Percentiles rank a stretch among this genome's conserved stretches.
phyloP scores from a whole-genome alignment of 2,888 invertebrate species.

The Cinara cedri region DNA sequence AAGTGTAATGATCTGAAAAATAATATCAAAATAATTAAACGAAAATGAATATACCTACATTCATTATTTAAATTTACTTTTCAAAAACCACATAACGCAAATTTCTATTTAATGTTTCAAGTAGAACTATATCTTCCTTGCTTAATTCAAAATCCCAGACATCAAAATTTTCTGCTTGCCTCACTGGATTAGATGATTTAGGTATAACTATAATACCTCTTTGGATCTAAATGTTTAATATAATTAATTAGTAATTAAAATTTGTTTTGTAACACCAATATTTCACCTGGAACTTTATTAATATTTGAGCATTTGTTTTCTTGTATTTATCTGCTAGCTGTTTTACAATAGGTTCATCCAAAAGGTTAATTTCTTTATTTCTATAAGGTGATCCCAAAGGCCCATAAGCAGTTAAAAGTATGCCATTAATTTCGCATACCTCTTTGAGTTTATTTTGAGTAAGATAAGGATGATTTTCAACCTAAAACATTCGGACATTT shows the following conservation, averaged over 20 bases:
- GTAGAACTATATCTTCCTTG: slow-evolving; percentile 58
- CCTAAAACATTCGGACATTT: slow-evolving; percentile 23
- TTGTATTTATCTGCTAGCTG: slow-evolving; percentile 69
- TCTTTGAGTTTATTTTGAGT: slow-evolving; percentile 74
- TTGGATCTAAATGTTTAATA: slow-evolving; percentile 58
- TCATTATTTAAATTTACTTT: slow-evolving; percentile 50
- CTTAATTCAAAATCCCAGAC: slow-evolving; percentile 59
- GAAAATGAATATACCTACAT: background rate
- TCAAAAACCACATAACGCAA: slow-evolving; percentile 45
- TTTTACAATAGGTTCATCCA: slow-evolving; percentile 75
- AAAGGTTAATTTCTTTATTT: slow-evolving; percentile 73
- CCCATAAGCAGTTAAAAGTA: slow-evolving; percentile 81
- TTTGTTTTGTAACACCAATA: too few relatives aligned
- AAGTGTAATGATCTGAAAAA: slow-evolving; percentile 63
- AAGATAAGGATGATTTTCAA: slow-evolving; percentile 55
- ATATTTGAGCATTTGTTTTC: slow-evolving; percentile 74
- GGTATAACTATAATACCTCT: slow-evolving; percentile 59
- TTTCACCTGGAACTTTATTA: slow-evolving; percentile 68
- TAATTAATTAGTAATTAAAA: background rate
- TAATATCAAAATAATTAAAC: background rate
- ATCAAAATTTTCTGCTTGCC: slow-evolving; percentile 59
- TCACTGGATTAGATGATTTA: slow-evolving; percentile 59
- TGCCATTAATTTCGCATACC: slow-evolving; percentile 72
- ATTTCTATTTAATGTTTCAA: slow-evolving; percentile 58
- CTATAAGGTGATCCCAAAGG: slow-evolving; percentile 83